phyloP scores from a whole-genome alignment of 2,888 invertebrate species.

The Geotrupes spiniger region DNA sequence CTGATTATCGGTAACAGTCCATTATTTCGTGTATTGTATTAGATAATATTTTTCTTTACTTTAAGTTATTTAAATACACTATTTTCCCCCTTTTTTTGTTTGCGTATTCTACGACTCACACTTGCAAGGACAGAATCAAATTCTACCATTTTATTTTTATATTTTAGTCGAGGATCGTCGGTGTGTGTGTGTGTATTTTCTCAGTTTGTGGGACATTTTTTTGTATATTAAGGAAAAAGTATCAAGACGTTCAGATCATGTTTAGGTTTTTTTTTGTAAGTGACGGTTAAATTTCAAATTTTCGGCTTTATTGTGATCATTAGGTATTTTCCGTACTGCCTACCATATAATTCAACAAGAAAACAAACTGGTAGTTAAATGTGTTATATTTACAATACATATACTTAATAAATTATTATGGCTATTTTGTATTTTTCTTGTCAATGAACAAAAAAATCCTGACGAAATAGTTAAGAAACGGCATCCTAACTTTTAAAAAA shows the following conservation, averaged over 20 bases:
- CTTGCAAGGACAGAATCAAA: constrained; percentile 2
- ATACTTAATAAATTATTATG: constrained; percentile 47
- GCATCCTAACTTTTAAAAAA: too few relatives aligned
- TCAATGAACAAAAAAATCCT: too few relatives aligned
- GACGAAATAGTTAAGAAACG: too few relatives aligned
- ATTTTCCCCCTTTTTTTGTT: constrained; percentile 1
- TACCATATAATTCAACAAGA: constrained; percentile 28
- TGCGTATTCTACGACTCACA: neutral
- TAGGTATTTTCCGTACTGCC: constrained; percentile 32
- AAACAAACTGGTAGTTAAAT: constrained; percentile 37
- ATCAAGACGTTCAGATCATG: too few relatives aligned
- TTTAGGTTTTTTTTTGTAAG: constrained; percentile 3
- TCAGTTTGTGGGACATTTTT: neutral
- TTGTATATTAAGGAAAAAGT: too few relatives aligned
- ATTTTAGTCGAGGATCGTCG: neutral
- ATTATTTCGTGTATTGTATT: constrained; percentile 5
- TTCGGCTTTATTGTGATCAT: constrained; percentile 1
- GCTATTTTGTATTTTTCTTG: neutral
- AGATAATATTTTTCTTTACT: neutral
- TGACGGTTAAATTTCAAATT: neutral
- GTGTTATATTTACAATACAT: constrained; percentile 43
- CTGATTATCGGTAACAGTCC: constrained; percentile 17
- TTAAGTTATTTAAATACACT: constrained; percentile 15
- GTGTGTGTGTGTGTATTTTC: constrained; percentile 17
- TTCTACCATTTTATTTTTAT: neutral